These are phyloP conservation scores for Aphrocallistes beatrix DNA, from an alignment of 37 sponge, comb jelly and placozoan genomes.

Conservation along the genomic window DNA sequence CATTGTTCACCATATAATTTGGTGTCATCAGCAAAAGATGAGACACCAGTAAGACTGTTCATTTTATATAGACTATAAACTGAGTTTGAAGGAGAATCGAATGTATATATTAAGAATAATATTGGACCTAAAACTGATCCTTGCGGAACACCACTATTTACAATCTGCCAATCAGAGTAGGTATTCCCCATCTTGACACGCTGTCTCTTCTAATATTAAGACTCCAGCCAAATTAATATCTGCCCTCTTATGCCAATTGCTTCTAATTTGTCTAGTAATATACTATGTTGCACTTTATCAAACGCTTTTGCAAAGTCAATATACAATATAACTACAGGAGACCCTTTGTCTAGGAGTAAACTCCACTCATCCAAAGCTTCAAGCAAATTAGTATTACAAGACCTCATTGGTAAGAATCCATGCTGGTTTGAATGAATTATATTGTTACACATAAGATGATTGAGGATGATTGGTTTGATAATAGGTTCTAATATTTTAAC, in stretches of 20 bases:
- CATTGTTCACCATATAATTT: too few relatives aligned
- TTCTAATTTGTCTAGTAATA: conserved; percentile 19
- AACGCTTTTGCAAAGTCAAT: conserved; percentile 26
- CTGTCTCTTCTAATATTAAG: neutral
- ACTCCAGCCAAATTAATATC: conserved; percentile 12
- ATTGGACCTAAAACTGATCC: conserved; percentile 30
- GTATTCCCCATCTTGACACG: neutral
- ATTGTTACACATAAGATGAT: neutral
- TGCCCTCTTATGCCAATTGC: conserved; percentile 21
- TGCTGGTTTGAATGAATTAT: conserved; percentile 18
- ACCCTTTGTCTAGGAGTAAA: neutral
- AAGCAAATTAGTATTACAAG: conserved; percentile 27
- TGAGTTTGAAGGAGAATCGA: neutral
- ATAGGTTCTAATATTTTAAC: conserved; percentile 25
- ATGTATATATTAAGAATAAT: conserved; percentile 28
- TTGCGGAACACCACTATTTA: conserved; percentile 29
- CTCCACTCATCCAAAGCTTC: conserved; percentile 24
- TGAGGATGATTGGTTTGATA: neutral
- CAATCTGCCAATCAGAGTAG: conserved; percentile 21
- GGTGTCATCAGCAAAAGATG: neutral
- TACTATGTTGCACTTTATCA: conserved; percentile 16
- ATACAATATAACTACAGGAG: conserved; percentile 14
- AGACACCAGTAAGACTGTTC: neutral
- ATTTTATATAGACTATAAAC: neutral
- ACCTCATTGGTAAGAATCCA: conserved; percentile 18